These are phyloP conservation scores for Aviceda subcristata DNA, from an alignment of 2,113 vertebrate genomes.

Conservation along the genomic window DNA sequence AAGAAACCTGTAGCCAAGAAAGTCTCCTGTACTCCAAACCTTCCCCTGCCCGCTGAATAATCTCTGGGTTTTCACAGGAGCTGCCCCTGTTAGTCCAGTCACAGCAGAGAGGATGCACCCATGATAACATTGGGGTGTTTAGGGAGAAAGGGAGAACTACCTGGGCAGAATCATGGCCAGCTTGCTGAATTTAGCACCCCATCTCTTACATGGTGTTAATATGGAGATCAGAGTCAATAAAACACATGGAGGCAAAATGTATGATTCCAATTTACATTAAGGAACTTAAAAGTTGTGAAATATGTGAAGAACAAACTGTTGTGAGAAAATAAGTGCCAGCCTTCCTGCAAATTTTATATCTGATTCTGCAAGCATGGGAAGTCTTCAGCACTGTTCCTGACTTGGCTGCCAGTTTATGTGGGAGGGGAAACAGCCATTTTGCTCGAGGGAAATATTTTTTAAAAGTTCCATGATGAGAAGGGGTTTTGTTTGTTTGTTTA, in stretches of 20 bases:
- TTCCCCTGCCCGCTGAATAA: neutral
- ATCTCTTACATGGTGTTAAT: neutral
- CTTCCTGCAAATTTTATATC: constrained; percentile 66
- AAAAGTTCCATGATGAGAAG: constrained; percentile 60
- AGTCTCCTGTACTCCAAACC: neutral
- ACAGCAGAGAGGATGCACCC: neutral
- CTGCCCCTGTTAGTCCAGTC: neutral
- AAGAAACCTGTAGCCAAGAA: neutral
- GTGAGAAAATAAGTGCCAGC: constrained; percentile 71
- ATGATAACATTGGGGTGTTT: neutral
- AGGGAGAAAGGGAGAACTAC: neutral
- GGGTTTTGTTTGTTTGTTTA: constrained; percentile 54
- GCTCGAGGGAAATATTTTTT: constrained; percentile 58
- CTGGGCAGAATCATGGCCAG: neutral
- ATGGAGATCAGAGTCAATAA: constrained; percentile 62
- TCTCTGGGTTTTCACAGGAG: neutral
- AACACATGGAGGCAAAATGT: constrained; percentile 66
- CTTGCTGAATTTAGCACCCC: constrained; percentile 10
- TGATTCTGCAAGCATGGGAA: constrained; percentile 62
- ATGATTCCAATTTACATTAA: constrained; percentile 66
- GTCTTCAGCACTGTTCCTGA: constrained; percentile 65
- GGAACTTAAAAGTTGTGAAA: constrained; percentile 70
- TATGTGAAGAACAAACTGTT: constrained; percentile 71
- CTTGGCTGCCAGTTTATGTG: constrained; percentile 70
- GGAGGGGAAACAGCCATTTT: constrained; percentile 69